Evolutionary conservation across 2,888 invertebrate genomes (phyloP), one percentile per base, ranked within the genome.

Genomic region (Lepidonotus clava): DNA sequence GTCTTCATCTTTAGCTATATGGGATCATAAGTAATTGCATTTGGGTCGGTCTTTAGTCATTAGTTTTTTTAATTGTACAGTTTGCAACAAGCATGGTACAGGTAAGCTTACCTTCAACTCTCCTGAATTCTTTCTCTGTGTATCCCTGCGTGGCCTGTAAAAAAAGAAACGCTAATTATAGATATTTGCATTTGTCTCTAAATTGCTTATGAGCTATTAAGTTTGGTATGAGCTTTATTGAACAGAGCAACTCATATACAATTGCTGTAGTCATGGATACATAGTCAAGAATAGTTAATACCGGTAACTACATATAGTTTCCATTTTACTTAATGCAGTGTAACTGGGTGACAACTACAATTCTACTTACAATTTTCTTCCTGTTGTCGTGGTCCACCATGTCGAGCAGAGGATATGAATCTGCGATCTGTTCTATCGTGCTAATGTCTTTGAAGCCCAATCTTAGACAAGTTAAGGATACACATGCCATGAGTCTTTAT

Each of bases 351-450:
- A n/a, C 11, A 77, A 76, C 34, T n/a, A n/a, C n/a, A n/a, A n/a
- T 41, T 56, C 40, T 46, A 91, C 92, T 90, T 77, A 91, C 92
- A 83, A 93, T 91, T 80, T 80, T 86, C 4, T 88, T 90, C 86
- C 94, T 91, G 91, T 93, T 93, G 41, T 92, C 92, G 87, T 93
- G 94, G 88, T 94, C 92, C 4, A 94, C 94, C 92, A 93, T 93
- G 88, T 94, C 94, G 53, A 94, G 89, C n/a, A 93, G 90, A 4
- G 94, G 94, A 83, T 93, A 94, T 0, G 93, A 93, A 2, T 91
- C 91, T 87, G 91, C 89, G 2, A 94, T 89, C 40, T 94, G 93
- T 46, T 94, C 94, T 14, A 94, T 88, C 0, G 93, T 93, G 88
- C 93, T 93, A 14, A 91, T 89, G 67, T 94, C 92, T 40, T 89